phyloP scores from a whole-genome alignment of 2,797 vertebrate species.

The Fistularia commersonii region DNA sequence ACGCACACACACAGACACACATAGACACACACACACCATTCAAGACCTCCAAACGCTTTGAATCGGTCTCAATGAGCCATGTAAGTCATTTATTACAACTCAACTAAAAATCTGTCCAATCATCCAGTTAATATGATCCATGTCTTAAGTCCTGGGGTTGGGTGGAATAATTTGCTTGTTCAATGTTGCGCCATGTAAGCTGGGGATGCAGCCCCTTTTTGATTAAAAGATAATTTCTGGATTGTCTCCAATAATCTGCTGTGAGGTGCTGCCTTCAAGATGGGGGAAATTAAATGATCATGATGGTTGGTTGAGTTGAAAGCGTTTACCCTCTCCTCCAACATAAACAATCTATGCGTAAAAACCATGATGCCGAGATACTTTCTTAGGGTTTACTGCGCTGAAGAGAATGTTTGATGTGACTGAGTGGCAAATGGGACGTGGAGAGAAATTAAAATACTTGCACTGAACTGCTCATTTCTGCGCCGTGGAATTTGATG shows the following conservation, averaged over 20 bases:
- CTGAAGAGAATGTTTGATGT: not conserved
- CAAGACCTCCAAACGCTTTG: constrained; percentile 23
- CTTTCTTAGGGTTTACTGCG: not conserved
- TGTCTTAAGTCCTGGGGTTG: constrained; percentile 1
- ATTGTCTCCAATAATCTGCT: constrained; percentile 4
- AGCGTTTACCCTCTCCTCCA: too few relatives aligned
- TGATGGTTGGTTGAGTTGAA: not conserved
- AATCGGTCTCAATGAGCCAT: constrained; percentile 12
- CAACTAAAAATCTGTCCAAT: constrained; percentile 1
- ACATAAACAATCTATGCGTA: too few relatives aligned
- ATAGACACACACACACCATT: not conserved
- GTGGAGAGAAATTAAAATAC: constrained; percentile 6
- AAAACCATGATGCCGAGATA: not conserved
- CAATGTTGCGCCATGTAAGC: too few relatives aligned
- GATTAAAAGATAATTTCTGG: constrained; percentile 21
- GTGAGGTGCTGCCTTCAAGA: constrained; percentile 2
- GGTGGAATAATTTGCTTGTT: too few relatives aligned
- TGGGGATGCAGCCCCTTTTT: constrained; percentile 8
- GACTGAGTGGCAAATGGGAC: not conserved
- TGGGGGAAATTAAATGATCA: constrained; percentile 4
- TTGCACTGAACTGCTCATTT: too few relatives aligned
- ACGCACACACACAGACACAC: too few relatives aligned
- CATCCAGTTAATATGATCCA: constrained; percentile 5
- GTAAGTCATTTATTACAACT: constrained; percentile 16
- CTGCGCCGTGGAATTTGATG: too few relatives aligned